A percentile compares a stretch with the other conserved stretches of the same genome.
These are phyloP conservation scores for Oscheius onirici DNA, from an alignment of 2,888 invertebrate species.

Conservation along the genomic window DNA sequence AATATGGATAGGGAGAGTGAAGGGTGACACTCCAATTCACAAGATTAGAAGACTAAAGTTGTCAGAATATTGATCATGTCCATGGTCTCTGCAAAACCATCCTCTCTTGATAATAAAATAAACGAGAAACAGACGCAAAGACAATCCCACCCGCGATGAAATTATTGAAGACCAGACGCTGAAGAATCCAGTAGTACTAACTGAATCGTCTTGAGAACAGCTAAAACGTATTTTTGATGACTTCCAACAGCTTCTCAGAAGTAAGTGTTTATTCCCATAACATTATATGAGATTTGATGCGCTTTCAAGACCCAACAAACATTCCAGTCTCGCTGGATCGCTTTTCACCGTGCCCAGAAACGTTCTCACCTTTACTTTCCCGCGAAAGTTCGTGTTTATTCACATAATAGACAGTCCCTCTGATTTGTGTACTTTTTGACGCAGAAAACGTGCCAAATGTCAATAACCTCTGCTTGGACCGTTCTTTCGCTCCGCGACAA, in stretches of 20 bases:
- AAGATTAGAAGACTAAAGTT: no score
- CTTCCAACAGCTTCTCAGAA: no score
- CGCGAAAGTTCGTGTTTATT: constrained; percentile 3
- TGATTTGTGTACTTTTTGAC: constrained; percentile 11
- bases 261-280: no score
- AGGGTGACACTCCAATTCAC: no score
- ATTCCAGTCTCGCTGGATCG: neutral
- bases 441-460: constrained; percentile 24
- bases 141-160: constrained; percentile 12
- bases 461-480: constrained; percentile 10
- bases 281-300: neutral
- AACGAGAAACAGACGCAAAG: constrained; percentile 13
- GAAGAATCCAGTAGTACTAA: neutral
- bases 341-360: neutral
- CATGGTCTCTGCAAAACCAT: no score
- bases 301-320: constrained; percentile 13
- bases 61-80: no score
- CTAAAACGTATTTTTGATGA: no score
- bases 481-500: constrained; percentile 8
- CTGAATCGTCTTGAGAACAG: neutral
- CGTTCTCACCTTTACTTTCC: neutral
- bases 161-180: constrained; percentile 6
- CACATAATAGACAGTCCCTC: constrained; percentile 1
- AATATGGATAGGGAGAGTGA: no score
- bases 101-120: constrained; percentile 3